A percentile compares a stretch with the other conserved stretches of the same genome.
Evolutionary conservation across 2,797 vertebrate genomes (phyloP).

Genomic region (Odontamblyopus rebecca): DNA sequence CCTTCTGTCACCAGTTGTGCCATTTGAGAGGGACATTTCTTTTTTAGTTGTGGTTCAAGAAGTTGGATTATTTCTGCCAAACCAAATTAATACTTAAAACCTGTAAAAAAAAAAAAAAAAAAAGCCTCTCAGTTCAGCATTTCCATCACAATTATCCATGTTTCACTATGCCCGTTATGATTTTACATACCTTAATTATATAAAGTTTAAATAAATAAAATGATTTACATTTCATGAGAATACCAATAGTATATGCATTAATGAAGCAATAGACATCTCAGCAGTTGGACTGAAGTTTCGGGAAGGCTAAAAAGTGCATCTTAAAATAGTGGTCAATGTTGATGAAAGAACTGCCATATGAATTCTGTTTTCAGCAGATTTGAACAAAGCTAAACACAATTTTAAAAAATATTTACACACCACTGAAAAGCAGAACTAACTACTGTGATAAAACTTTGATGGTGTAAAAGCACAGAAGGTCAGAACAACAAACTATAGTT

Average conservation of each 20-base stretch:
- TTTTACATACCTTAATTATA: too few relatives aligned
- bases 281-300: too few relatives aligned
- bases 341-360: not conserved
- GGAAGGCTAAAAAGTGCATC: too few relatives aligned
- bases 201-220: too few relatives aligned
- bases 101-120: too few relatives aligned
- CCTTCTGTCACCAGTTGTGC: constrained; percentile 52
- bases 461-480: not conserved
- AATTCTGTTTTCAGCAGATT: not conserved
- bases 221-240: too few relatives aligned
- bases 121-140: too few relatives aligned
- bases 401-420: not conserved
- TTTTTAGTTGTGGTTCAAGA: constrained; percentile 10
- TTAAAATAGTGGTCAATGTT: not conserved
- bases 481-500: not conserved
- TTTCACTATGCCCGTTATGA: too few relatives aligned
- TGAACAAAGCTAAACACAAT: not conserved
- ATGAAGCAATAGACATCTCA: too few relatives aligned
- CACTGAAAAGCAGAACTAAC: not conserved
- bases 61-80: not conserved
- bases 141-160: too few relatives aligned
- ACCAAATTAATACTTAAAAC: not conserved
- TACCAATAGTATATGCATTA: too few relatives aligned
- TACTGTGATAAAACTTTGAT: not conserved
- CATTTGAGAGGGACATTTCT: constrained; percentile 40